These are phyloP conservation scores for Caenorhabditis brenneri DNA, from an alignment of 1,140 invertebrate species.

Conservation along the genomic window DNA sequence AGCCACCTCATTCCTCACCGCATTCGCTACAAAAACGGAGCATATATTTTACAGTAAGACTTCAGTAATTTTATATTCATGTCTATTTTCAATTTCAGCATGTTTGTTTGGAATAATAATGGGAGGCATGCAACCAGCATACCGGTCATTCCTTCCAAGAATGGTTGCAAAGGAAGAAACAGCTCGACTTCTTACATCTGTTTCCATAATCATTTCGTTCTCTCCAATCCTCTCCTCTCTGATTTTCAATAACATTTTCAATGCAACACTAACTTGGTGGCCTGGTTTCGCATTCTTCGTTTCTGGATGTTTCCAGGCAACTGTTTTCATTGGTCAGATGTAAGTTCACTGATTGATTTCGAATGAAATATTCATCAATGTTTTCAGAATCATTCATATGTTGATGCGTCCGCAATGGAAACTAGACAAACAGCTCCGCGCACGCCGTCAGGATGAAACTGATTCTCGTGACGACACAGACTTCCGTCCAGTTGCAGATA, in stretches of 20 bases:
- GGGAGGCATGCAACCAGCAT: slow-evolving; percentile 53
- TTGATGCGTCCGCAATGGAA: slow-evolving; percentile 40
- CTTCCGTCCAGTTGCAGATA: background rate
- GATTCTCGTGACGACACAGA: background rate
- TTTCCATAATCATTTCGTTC: slow-evolving; percentile 52
- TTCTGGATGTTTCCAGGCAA: slow-evolving; percentile 37
- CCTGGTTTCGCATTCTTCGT: slow-evolving; percentile 55
- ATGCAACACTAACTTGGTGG: slow-evolving; percentile 46
- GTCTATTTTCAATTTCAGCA: slow-evolving; percentile 27
- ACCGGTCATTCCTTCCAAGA: slow-evolving; percentile 55
- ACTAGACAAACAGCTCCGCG: slow-evolving; percentile 7
- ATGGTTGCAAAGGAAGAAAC: slow-evolving; percentile 59
- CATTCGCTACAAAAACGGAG: slow-evolving; percentile 44
- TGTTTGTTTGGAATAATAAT: slow-evolving; percentile 30
- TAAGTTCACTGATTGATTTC: background rate
- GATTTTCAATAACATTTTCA: slow-evolving; percentile 56
- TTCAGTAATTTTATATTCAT: too few species aligned
- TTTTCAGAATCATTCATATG: slow-evolving; percentile 14
- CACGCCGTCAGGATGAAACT: slow-evolving; percentile 3
- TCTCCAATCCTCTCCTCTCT: slow-evolving; percentile 54
- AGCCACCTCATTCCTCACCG: slow-evolving; percentile 46
- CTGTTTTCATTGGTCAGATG: slow-evolving; percentile 54
- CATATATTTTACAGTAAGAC: slow-evolving; percentile 47
- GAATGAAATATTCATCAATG: background rate
- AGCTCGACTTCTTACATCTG: slow-evolving; percentile 49